phyloP scores from a whole-genome alignment of 2,888 invertebrate species.

The Drosophila kuntzei region DNA sequence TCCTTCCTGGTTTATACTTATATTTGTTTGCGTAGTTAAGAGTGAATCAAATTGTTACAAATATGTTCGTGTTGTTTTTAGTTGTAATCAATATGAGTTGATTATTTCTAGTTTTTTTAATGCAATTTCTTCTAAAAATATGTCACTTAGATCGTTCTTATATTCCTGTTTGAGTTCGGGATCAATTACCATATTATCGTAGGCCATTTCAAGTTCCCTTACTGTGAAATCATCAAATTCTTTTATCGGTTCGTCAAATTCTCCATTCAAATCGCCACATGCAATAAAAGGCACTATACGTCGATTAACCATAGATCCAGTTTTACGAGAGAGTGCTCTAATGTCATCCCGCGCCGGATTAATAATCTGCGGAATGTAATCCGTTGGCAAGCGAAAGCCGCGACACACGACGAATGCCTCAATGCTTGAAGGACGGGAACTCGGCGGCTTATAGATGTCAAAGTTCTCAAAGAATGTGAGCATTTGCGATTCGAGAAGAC shows the following conservation, averaged over 20 bases:
- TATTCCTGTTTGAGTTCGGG: slow-evolving; percentile 30
- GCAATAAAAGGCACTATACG: slow-evolving; percentile 96
- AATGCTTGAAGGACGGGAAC: slow-evolving; percentile 98
- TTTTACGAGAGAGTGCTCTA: slow-evolving; percentile 90
- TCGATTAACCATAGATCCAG: slow-evolving; percentile 90
- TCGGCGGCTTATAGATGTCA: slow-evolving; percentile 96
- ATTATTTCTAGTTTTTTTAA: neutral
- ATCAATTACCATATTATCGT: slow-evolving; percentile 54
- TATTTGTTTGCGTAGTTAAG: neutral
- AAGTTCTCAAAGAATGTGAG: slow-evolving; percentile 96
- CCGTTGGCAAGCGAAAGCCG: slow-evolving; percentile 93
- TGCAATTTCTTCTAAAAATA: slow-evolving; percentile 27
- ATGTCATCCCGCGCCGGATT: slow-evolving; percentile 93
- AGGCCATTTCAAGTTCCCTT: slow-evolving; percentile 32
- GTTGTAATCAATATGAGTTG: neutral
- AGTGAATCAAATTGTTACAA: neutral
- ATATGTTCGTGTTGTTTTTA: neutral
- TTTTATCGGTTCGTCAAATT: slow-evolving; percentile 87
- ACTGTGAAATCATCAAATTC: neutral
- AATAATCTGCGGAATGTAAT: slow-evolving; percentile 90
- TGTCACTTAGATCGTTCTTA: slow-evolving; percentile 16
- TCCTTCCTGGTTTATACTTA: neutral
- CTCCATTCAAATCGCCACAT: slow-evolving; percentile 92
- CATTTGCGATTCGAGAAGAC: slow-evolving; percentile 95
- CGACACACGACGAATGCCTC: slow-evolving; percentile 98